Evolutionary conservation across 2,888 invertebrate genomes (phyloP), one percentile per base, ranked within the genome.

Genomic region (Lobophora halterata): DNA sequence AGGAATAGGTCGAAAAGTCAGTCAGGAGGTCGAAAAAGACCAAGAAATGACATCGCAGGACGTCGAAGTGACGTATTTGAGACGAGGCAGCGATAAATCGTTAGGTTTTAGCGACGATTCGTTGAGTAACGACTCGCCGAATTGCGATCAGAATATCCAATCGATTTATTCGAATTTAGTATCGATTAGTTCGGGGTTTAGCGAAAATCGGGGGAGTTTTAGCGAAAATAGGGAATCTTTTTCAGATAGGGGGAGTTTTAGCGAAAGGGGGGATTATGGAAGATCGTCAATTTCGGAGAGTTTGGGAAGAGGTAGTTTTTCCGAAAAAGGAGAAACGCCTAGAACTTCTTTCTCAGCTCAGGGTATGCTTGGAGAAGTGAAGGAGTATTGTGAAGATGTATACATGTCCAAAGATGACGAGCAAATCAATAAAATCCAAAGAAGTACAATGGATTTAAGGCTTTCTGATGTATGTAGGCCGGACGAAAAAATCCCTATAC

Each of bases 21-120:
- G 92, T 33, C 89, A 91, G 26, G 93, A 93, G 47, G 68, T 72
- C 9, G 66, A 66, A 2, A 73, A 68, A 3, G 82, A 85, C 12
- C 44, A 78, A 0, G 83, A 81, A 18, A 85, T 87, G 75, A 74
- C 74, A n/a, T 76, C 78, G 0, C 80, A 80, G 2, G 79, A 81
- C 20, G 64, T 60, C 0, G 79, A 79, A 2, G n/a, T n/a, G n/a
- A 80, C 82, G 3, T 91, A 89, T 46, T 85, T 89, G 7, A 79
- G 92, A 42, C 75, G 93, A 8, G 93, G 92, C 8, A 92, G 92
- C 42, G 93, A 93, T 50, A 92, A 91, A 53, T 91, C 91, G 0
- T 71, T 92, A 3, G 92, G 92, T 5, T 93, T 93, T 61, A 93
- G 92, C 17, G 93, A 93, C 44, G 93, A 93, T 60, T 92, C 92